Conservation (phyloP, 2,113 vertebrate genomes). For the Hippocampus mohnikei region DNA sequence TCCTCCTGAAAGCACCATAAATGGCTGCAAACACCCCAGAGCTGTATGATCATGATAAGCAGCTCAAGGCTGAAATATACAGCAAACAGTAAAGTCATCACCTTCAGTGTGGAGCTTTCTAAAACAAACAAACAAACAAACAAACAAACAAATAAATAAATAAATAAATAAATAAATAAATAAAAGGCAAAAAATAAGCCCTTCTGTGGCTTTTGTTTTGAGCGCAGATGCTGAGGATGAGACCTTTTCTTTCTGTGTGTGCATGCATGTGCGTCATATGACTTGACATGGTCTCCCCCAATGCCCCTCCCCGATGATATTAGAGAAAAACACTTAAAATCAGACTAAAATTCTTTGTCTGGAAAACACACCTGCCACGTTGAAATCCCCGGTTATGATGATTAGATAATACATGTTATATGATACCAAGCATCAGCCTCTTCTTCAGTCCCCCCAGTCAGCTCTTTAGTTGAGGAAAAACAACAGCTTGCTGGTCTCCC, state of each 20-base stretch:
- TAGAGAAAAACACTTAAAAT: background rate
- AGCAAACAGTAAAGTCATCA: background rate
- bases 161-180: too few relatives aligned
- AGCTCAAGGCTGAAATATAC: background rate
- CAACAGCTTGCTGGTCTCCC: slow-evolving; percentile 66
- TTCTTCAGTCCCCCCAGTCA: slow-evolving; percentile 21
- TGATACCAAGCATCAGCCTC: background rate
- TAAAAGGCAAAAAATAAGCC: background rate
- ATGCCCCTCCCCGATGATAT: slow-evolving; percentile 16
- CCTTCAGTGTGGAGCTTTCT: background rate
- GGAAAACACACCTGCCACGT: background rate
- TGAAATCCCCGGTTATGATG: background rate
- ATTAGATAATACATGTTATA: background rate
- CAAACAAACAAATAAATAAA: too few relatives aligned
- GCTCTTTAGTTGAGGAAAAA: slow-evolving; percentile 59
- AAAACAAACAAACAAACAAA: too few relatives aligned
- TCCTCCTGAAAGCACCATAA: background rate
- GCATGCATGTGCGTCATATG: slow-evolving; percentile 30
- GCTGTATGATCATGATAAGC: background rate
- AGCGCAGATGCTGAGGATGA: slow-evolving; percentile 53
- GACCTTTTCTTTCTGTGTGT: slow-evolving; percentile 50
- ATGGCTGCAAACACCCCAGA: background rate
- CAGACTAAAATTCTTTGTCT: background rate
- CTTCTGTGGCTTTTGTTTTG: slow-evolving; percentile 15
- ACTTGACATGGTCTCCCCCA: slow-evolving; percentile 66